These are phyloP conservation scores for Salarias fasciatus DNA, from an alignment of 2,797 vertebrate species.

Conservation along the genomic window DNA sequence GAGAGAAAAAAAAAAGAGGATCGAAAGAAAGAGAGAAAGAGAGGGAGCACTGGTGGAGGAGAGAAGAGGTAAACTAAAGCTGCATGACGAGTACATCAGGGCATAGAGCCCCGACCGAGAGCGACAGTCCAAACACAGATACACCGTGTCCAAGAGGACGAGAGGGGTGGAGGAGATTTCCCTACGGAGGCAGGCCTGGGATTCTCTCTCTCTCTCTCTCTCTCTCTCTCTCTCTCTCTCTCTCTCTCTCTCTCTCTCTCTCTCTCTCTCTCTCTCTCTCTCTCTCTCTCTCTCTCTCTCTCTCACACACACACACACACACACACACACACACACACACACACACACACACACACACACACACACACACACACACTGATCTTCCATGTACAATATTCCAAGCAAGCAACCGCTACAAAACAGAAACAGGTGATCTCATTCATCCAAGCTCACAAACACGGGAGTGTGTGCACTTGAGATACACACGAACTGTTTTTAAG, in stretches of 20 bases:
- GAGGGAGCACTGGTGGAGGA: constrained; percentile 18
- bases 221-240: constrained; percentile 42
- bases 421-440: constrained; percentile 36
- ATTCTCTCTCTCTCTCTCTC: constrained; percentile 44
- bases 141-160: constrained; percentile 60
- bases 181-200: constrained; percentile 43
- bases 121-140: constrained; percentile 66
- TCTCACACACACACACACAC: constrained; percentile 46
- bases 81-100: constrained; percentile 70
- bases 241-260: constrained; percentile 42
- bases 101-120: constrained; percentile 53
- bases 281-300: constrained; percentile 42
- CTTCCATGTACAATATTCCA: constrained; percentile 21
- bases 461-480: constrained; percentile 14
- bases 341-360: too few species aligned
- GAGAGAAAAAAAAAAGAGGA: constrained; percentile 7
- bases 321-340: constrained; percentile 14
- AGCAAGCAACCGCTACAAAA: constrained; percentile 22
- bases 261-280: constrained; percentile 42
- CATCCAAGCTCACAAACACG: constrained; percentile 19
- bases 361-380: background rate
- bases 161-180: constrained; percentile 61
- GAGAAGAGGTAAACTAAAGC: constrained; percentile 66
- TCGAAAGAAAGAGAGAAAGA: background rate
- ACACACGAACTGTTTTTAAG: constrained; percentile 4